Conservation (phyloP, 2,888 invertebrate genomes). For the Lobophora halterata region DNA sequence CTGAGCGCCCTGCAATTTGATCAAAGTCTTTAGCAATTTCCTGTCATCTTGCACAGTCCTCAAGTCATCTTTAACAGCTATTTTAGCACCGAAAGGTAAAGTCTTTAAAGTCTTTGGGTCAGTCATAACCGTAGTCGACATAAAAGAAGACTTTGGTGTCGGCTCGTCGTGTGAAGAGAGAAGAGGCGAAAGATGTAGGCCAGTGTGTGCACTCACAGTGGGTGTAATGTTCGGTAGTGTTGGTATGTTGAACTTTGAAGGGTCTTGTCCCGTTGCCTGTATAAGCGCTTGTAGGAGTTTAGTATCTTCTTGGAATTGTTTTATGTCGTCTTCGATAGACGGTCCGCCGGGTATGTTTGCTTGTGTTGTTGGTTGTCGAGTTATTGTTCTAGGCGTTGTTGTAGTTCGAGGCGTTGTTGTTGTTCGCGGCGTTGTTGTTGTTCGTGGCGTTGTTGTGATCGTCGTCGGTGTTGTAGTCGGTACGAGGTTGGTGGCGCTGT, state of each 20-base stretch:
- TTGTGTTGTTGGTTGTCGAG: slow-evolving; percentile 35
- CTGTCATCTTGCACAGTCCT: slow-evolving; percentile 67
- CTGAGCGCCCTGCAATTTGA: slow-evolving; percentile 71
- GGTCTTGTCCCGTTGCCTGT: slow-evolving; percentile 73
- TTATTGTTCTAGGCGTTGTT: slow-evolving; percentile 39
- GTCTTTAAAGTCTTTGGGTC: slow-evolving; percentile 44
- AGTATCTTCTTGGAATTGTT: slow-evolving; percentile 74
- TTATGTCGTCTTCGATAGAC: slow-evolving; percentile 71
- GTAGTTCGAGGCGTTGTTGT: slow-evolving; percentile 52
- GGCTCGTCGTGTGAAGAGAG: slow-evolving; percentile 63
- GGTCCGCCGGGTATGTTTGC: slow-evolving; percentile 32
- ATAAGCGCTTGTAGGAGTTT: slow-evolving; percentile 69
- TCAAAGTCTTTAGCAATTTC: slow-evolving; percentile 71
- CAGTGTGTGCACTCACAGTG: slow-evolving; percentile 60
- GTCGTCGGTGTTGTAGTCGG: slow-evolving; percentile 50
- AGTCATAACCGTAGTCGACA: slow-evolving; percentile 41
- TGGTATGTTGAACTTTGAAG: slow-evolving; percentile 70
- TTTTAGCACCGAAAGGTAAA: slow-evolving; percentile 64
- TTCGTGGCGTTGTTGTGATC: slow-evolving; percentile 43
- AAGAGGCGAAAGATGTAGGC: slow-evolving; percentile 50
- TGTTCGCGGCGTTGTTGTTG: slow-evolving; percentile 31
- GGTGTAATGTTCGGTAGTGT: slow-evolving; percentile 52
- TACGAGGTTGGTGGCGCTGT: slow-evolving; percentile 46
- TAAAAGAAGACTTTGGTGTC: slow-evolving; percentile 50
- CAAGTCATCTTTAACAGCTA: slow-evolving; percentile 62